A percentile compares a stretch with the other conserved stretches of the same genome.
phyloP scores from a whole-genome alignment of 2,888 invertebrate genomes.

The Sinopyrophorus schimmeli region DNA sequence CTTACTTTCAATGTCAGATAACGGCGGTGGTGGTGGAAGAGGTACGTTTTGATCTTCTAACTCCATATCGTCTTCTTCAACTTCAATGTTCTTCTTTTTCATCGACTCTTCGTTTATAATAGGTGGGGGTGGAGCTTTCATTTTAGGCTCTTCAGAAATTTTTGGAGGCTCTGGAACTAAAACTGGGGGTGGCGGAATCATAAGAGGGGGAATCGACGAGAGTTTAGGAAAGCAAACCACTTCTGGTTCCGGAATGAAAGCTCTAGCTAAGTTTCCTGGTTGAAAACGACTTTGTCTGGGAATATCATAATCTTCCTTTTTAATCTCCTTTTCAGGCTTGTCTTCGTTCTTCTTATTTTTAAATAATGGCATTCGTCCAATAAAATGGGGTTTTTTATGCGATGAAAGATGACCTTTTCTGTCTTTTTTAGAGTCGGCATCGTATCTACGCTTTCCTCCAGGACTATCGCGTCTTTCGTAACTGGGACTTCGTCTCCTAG shows the following conservation, averaged over 20 bases:
- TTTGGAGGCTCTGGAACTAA: slow-evolving; percentile 42
- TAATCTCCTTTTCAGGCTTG: slow-evolving; percentile 60
- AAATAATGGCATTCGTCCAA: slow-evolving; percentile 83
- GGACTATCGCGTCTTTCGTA: slow-evolving; percentile 29
- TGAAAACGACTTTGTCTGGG: slow-evolving; percentile 52
- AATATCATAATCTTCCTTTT: slow-evolving; percentile 56
- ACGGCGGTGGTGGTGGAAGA: slow-evolving; percentile 26
- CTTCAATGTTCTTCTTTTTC: slow-evolving; percentile 6
- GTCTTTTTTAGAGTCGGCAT: slow-evolving; percentile 27
- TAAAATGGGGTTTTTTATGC: slow-evolving; percentile 79
- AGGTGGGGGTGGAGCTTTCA: slow-evolving; percentile 47
- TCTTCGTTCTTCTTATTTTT: slow-evolving; percentile 60
- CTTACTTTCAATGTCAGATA: too few species aligned
- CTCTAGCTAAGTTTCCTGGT: slow-evolving; percentile 50
- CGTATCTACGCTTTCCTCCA: slow-evolving; percentile 25
- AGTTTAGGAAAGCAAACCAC: slow-evolving; percentile 54
- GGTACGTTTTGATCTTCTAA: slow-evolving; percentile 28
- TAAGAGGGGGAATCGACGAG: slow-evolving; percentile 49
- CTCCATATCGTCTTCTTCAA: slow-evolving; percentile 29
- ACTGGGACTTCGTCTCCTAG: slow-evolving; percentile 37
- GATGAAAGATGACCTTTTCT: slow-evolving; percentile 45
- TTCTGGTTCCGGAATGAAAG: slow-evolving; percentile 54
- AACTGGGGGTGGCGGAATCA: slow-evolving; percentile 44
- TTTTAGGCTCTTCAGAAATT: slow-evolving; percentile 33
- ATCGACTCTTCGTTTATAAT: slow-evolving; percentile 41